Evolutionary conservation across 2,888 invertebrate genomes (phyloP).

Genomic region (Argyra leucocephala): DNA sequence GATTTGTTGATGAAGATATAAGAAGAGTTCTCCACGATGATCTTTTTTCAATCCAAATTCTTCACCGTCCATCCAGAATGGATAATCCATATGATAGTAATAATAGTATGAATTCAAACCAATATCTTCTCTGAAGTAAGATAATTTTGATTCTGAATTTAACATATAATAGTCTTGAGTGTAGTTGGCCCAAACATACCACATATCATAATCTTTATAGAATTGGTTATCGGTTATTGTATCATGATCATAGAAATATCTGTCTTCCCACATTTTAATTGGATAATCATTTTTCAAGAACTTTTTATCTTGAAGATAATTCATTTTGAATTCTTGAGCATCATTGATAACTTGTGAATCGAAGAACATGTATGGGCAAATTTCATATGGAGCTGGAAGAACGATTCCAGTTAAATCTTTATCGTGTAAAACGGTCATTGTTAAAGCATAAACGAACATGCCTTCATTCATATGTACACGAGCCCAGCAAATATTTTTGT

Average conservation of each 20-base stretch:
- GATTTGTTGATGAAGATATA: conserved; percentile 58
- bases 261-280: not conserved
- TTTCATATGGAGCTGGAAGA: conserved; percentile 65
- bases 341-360: conserved; percentile 60
- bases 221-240: not conserved
- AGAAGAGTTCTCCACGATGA: conserved; percentile 55
- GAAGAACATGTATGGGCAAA: conserved; percentile 67
- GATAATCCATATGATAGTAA: conserved; percentile 52
- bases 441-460: conserved; percentile 62
- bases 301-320: conserved; percentile 1
- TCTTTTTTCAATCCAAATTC: conserved; percentile 48
- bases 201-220: conserved; percentile 9
- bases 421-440: conserved; percentile 58
- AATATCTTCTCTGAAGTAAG: conserved; percentile 65
- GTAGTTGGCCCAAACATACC: conserved; percentile 10
- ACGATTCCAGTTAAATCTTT: conserved; percentile 56
- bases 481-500: conserved; percentile 50
- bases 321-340: conserved; percentile 54
- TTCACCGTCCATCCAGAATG: conserved; percentile 54
- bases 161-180: conserved; percentile 2
- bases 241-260: not conserved
- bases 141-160: conserved; percentile 49
- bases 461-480: conserved; percentile 62
- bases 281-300: not conserved
- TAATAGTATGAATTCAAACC: conserved; percentile 58